phyloP scores from a whole-genome alignment of 1,140 invertebrate species.

The Mercenaria mercenaria region DNA sequence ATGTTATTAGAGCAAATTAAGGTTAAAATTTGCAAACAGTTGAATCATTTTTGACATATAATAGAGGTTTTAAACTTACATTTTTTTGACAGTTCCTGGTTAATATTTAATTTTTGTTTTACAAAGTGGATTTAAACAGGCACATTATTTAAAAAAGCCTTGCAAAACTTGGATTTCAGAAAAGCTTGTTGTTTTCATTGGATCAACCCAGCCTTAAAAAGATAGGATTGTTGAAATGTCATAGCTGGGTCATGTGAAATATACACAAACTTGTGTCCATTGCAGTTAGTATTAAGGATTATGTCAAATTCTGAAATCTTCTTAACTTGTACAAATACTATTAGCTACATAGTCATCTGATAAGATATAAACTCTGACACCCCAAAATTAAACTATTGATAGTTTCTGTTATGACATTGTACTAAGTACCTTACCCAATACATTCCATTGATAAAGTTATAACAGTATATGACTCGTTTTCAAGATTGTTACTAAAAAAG shows the following conservation, averaged over 20 bases:
- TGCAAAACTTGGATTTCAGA: not conserved
- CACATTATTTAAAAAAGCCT: too few relatives aligned
- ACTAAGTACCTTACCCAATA: too few relatives aligned
- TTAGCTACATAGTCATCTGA: not conserved
- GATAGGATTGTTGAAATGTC: conserved; percentile 29
- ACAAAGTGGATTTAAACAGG: too few relatives aligned
- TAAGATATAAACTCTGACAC: not conserved
- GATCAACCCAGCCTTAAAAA: not conserved
- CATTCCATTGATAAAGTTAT: too few relatives aligned
- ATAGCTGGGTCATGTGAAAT: conserved; percentile 24
- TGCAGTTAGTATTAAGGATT: not conserved
- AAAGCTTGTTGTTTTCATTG: not conserved
- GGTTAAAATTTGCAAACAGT: conserved; percentile 11
- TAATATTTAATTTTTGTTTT: too few relatives aligned
- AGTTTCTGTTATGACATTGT: too few relatives aligned
- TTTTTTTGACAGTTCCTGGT: too few relatives aligned
- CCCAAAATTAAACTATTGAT: too few relatives aligned
- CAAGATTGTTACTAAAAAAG: too few relatives aligned
- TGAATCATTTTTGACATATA: not conserved
- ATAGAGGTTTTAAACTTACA: too few relatives aligned
- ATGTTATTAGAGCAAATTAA: conserved; percentile 11
- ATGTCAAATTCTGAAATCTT: conserved; percentile 17
- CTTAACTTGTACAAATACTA: conserved; percentile 9
- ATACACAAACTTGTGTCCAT: conserved; percentile 8
- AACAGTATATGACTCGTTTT: too few relatives aligned